A percentile compares a stretch with the other conserved stretches of the same genome.
Conservation (phyloP, 2,888 invertebrate genomes). For the Nemotelus pantherinus region DNA sequence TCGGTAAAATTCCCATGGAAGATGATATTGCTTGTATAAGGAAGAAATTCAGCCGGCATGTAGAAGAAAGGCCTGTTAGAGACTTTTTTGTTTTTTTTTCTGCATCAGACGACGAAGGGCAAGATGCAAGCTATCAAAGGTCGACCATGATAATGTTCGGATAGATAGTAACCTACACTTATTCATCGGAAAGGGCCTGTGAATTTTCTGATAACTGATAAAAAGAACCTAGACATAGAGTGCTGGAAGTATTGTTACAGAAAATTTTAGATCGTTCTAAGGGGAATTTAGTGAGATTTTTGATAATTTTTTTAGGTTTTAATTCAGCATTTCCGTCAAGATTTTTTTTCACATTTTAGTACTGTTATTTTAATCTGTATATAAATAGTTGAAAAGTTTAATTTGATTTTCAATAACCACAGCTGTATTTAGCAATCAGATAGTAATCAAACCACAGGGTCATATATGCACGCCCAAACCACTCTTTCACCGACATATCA, state of each 20-base stretch:
- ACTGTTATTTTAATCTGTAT: too few relatives aligned
- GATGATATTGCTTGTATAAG: neutral
- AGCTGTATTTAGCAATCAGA: too few relatives aligned
- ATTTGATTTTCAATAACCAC: too few relatives aligned
- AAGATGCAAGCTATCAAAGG: constrained; percentile 2
- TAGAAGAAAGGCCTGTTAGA: neutral
- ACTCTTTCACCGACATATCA: too few relatives aligned
- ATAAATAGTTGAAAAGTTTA: too few relatives aligned
- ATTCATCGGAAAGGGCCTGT: constrained; percentile 15
- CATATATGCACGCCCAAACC: too few relatives aligned
- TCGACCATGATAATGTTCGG: constrained; percentile 2
- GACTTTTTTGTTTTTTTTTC: neutral
- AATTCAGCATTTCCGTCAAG: too few relatives aligned
- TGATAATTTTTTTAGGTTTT: too few relatives aligned
- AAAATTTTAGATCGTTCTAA: too few relatives aligned
- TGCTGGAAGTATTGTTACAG: neutral
- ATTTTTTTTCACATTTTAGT: too few relatives aligned
- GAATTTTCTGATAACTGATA: constrained; percentile 1
- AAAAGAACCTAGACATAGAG: neutral
- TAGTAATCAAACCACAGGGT: too few relatives aligned
- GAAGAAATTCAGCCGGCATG: neutral
- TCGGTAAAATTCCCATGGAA: constrained; percentile 3
- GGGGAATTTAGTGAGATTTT: too few relatives aligned
- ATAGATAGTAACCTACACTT: neutral
- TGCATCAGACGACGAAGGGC: neutral